A percentile compares a stretch with the other conserved stretches of the same genome.
Conservation (phyloP, 2,113 vertebrate genomes). For the Forbesichthys agassizii region DNA sequence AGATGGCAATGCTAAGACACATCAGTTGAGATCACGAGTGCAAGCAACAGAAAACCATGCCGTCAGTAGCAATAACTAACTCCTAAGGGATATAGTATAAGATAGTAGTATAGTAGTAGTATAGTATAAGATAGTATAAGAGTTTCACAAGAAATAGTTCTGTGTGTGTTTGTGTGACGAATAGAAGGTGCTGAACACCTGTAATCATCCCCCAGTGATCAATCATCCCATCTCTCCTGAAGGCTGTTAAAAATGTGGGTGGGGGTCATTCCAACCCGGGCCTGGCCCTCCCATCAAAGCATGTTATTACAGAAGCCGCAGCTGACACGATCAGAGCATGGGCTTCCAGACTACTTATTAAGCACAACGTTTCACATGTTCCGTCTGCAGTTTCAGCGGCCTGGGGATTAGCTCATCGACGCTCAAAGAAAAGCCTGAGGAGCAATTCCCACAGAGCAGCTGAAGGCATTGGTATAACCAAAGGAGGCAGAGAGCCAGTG, state of each 20-base stretch:
- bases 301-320: slow-evolving; percentile 44
- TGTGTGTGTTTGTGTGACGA: not conserved
- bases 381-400: slow-evolving; percentile 33
- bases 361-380: slow-evolving; percentile 20
- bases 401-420: slow-evolving; percentile 36
- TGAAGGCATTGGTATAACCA: slow-evolving; percentile 17
- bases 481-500: not conserved
- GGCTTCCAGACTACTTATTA: slow-evolving; percentile 34
- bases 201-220: slow-evolving; percentile 2
- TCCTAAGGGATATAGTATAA: not conserved
- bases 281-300: slow-evolving; percentile 19
- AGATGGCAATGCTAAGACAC: not conserved
- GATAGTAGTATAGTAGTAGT: slow-evolving; percentile 7
- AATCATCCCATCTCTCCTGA: slow-evolving; percentile 12
- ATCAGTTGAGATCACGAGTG: not conserved
- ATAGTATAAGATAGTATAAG: too few species aligned
- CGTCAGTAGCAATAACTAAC: too few species aligned
- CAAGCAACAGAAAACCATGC: too few species aligned
- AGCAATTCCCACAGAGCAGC: slow-evolving; percentile 5
- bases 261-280: slow-evolving; percentile 19
- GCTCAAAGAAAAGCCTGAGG: slow-evolving; percentile 3
- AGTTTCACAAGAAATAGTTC: not conserved
- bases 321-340: slow-evolving; percentile 26
- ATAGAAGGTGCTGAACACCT: slow-evolving; percentile 26
- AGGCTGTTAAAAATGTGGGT: slow-evolving; percentile 1